Base-by-base conservation (phyloP, 2,797 vertebrate species). In the Coranthus polyacanthus region DNA sequence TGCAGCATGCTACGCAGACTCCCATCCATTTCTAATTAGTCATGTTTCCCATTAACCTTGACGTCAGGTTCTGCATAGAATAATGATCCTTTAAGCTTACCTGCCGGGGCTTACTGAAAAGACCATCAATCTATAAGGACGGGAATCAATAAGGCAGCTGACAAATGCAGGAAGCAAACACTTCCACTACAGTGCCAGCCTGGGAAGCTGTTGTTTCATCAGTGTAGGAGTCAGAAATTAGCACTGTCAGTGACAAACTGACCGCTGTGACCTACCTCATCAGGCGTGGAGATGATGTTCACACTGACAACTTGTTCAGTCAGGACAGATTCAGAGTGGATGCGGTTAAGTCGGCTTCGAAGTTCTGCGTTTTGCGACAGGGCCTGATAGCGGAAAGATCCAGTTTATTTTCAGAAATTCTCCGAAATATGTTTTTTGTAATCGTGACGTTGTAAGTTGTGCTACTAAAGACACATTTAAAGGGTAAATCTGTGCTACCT, bases 221-320 rank as follows among this genome's bases (percentile, higher is more conserved):
- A 72, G 17, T 69, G 66, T 38, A 29, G 43, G 62, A 62, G 72
- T 58, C 22, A 71, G 51, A 62, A 76, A 88, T 67, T 11, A 53
- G 69, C 64, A 54, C 41, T 7, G 65, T 53, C 68, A 60, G 69
- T 38, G 63, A 69, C 42, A 66, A 53, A 62, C 18, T 34, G 72
- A 68, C 68, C 59, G 58, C 53, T 37, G 73, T 38, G 43, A 82
- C 94, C 89, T 93, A 99, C 98, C 96, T 98, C 97, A 78, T 98
- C 96, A 70, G 96, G 95, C 69, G 96, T 98, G 93, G 96, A 94
- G 85, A 99, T 98, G 93, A 99, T 97, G 95, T 98, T 99, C 91
- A 99, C 97, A 89, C 96, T 98, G 93, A 99, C 97, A 88, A 97
- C 96, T 92, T 98, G 97, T 88, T 99, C 97, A 78, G 93, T 95